A percentile compares a stretch with the other conserved stretches of the same genome.
Conservation (phyloP, 1,140 invertebrate genomes). For the Atopsyche davidsoni region DNA sequence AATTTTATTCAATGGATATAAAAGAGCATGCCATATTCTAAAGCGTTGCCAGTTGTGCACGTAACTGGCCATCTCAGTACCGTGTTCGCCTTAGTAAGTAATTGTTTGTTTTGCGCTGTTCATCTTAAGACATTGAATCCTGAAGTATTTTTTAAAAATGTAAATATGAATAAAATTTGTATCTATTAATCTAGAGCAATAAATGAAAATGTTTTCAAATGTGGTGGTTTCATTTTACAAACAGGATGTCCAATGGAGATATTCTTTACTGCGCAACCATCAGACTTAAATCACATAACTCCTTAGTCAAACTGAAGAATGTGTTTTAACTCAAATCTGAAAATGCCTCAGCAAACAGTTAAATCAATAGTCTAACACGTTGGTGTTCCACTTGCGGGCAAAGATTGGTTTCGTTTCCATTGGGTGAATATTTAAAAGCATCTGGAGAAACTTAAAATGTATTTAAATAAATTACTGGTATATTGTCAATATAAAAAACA, state of each 20-base stretch:
- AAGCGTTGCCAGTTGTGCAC: conserved; percentile 17
- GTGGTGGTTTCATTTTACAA: background rate
- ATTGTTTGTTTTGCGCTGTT: conserved; percentile 25
- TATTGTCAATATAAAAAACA: too few relatives aligned
- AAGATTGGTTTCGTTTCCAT: too few relatives aligned
- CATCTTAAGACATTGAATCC: conserved; percentile 15
- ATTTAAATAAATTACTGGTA: too few relatives aligned
- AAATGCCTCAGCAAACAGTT: too few relatives aligned
- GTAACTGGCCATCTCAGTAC: conserved; percentile 17
- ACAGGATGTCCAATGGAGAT: background rate
- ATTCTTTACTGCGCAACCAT: background rate
- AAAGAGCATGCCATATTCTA: conserved; percentile 23
- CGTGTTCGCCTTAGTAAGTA: conserved; percentile 26
- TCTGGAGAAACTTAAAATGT: too few relatives aligned
- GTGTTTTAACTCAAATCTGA: too few relatives aligned
- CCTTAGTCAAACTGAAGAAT: too few relatives aligned
- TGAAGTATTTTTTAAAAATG: conserved; percentile 28
- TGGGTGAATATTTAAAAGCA: too few relatives aligned
- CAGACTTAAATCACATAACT: too few relatives aligned
- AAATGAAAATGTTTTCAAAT: conserved; percentile 25
- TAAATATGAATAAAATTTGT: conserved; percentile 28
- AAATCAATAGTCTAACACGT: too few relatives aligned
- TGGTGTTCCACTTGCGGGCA: too few relatives aligned
- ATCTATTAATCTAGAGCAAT: conserved; percentile 30
- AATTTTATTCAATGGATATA: too few relatives aligned